phyloP scores from a whole-genome alignment of 2,113 vertebrate species.

The Tachycineta bicolor region DNA sequence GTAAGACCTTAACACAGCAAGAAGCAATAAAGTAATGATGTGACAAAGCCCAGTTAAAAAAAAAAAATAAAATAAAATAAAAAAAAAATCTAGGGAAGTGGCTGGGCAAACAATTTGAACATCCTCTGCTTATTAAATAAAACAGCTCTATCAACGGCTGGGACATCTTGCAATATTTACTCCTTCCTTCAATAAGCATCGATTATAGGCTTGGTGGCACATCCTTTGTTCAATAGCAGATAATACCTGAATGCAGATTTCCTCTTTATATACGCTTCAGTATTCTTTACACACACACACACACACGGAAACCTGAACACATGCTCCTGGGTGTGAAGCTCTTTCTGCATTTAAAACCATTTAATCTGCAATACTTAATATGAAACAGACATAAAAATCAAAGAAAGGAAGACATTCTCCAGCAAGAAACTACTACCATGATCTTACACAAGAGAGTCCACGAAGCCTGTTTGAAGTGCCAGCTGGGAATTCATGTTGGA shows the following conservation, averaged over 20 bases:
- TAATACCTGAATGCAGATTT: not conserved
- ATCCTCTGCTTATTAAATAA: not conserved
- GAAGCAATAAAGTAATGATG: not conserved
- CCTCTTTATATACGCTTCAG: not conserved
- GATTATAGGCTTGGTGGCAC: not conserved
- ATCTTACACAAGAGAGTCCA: not conserved
- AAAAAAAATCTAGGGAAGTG: not conserved
- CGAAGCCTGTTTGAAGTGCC: not conserved
- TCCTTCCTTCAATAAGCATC: not conserved
- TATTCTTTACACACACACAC: not conserved
- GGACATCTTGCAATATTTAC: not conserved
- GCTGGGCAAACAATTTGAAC: not conserved
- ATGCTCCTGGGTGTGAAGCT: not conserved
- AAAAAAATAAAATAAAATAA: not conserved
- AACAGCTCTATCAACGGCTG: not conserved
- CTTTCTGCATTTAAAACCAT: not conserved
- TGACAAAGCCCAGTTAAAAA: not conserved
- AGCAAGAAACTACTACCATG: not conserved
- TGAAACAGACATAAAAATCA: not conserved
- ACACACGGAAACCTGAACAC: not conserved
- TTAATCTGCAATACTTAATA: not conserved
- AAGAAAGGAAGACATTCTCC: not conserved
- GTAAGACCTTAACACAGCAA: not conserved
- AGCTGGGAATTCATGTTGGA: not conserved
- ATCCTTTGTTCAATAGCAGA: not conserved